A percentile compares a stretch with the other conserved stretches of the same genome.
Conservation (phyloP, 2,888 invertebrate species). For the Antheraea yamamai region DNA sequence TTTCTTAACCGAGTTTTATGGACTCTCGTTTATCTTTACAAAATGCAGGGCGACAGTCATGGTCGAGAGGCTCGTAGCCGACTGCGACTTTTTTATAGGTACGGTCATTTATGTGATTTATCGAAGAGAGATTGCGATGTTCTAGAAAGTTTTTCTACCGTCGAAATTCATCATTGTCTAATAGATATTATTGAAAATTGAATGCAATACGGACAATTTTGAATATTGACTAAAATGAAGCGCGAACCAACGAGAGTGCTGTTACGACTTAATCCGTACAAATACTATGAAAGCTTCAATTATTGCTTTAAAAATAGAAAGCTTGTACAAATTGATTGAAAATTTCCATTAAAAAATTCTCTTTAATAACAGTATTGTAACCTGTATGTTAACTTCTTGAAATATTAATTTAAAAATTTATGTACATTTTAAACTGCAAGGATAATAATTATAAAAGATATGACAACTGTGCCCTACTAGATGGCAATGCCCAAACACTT, state of each 20-base stretch:
- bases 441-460: no score
- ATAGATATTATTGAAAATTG: background rate
- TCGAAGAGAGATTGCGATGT: background rate
- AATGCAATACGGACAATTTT: background rate
- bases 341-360: background rate
- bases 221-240: background rate
- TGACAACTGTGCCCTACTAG: no score
- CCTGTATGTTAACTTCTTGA: background rate
- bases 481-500: no score
- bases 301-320: background rate
- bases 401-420: background rate
- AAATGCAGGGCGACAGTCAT: constrained; percentile 30
- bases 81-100: constrained; percentile 20
- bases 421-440: no score
- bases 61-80: constrained; percentile 22
- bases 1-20: constrained; percentile 41
- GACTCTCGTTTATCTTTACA: constrained; percentile 52
- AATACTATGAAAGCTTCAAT: constrained; percentile 12
- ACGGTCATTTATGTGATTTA: constrained; percentile 17
- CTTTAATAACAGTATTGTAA: background rate
- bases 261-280: background rate
- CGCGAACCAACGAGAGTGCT: background rate
- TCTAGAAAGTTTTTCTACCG: background rate
- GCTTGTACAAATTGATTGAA: background rate
- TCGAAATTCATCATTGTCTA: background rate